Evolutionary conservation across 2,113 vertebrate species (phyloP).

Genomic region (Synchiropus splendidus): DNA sequence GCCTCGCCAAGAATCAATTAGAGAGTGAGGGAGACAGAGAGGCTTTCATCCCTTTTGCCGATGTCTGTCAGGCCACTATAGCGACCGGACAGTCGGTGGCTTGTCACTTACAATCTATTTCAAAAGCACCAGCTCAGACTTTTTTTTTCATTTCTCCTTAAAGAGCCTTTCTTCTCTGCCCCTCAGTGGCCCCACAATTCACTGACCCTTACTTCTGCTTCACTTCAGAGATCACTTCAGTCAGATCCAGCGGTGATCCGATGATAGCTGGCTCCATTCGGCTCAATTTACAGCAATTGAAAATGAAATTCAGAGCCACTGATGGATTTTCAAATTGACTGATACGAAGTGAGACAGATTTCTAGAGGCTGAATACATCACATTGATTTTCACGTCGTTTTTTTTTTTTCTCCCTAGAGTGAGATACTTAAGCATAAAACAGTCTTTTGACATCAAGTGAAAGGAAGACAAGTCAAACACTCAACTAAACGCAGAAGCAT

Average conservation of each 20-base stretch:
- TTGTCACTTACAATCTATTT: slow-evolving; percentile 54
- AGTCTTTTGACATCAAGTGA: too few relatives aligned
- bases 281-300: background rate
- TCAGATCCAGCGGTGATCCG: slow-evolving; percentile 7
- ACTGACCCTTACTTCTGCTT: slow-evolving; percentile 3
- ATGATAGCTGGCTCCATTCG: slow-evolving; percentile 3
- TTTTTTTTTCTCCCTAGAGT: too few relatives aligned
- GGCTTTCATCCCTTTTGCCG: slow-evolving; percentile 15
- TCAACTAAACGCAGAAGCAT: too few relatives aligned
- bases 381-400: too few relatives aligned
- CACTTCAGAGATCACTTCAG: slow-evolving; percentile 7
- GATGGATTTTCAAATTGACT: background rate
- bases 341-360: too few relatives aligned
- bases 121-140: slow-evolving; percentile 16
- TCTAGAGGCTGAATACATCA: too few relatives aligned
- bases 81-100: slow-evolving; percentile 32
- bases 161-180: too few relatives aligned
- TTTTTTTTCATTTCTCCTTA: slow-evolving; percentile 5
- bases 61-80: slow-evolving; percentile 23
- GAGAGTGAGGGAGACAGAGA: slow-evolving; percentile 3
- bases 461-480: too few relatives aligned
- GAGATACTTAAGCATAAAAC: too few relatives aligned
- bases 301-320: background rate
- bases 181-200: slow-evolving; percentile 5
- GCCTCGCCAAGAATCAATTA: too few relatives aligned